Percentiles rank a stretch among this genome's conserved stretches.
These are phyloP conservation scores for Drosophila parabipectinata DNA, from an alignment of 1,140 invertebrate species.

Conservation along the genomic window DNA sequence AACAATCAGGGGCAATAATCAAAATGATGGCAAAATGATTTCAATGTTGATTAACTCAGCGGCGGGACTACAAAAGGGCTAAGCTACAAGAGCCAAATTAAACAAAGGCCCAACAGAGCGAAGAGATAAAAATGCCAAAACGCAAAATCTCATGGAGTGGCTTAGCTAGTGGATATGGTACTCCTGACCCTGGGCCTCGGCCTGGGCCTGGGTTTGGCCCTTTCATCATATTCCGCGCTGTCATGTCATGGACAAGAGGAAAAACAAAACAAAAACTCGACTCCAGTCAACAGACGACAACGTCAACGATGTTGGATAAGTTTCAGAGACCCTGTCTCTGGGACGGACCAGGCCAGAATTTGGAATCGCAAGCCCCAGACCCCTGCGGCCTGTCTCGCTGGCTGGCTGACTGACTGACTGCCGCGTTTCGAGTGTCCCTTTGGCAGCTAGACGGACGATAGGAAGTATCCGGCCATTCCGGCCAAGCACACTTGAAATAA, in stretches of 20 bases:
- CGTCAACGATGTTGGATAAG: constrained; percentile 77
- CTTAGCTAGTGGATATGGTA: constrained; percentile 1
- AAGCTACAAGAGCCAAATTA: constrained; percentile 69
- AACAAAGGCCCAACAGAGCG: constrained; percentile 60
- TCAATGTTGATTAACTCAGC: constrained; percentile 77
- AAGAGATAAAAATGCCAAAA: constrained; percentile 56
- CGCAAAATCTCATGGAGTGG: constrained; percentile 37
- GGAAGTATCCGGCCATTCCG: constrained; percentile 33
- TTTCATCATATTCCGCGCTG: constrained; percentile 80
- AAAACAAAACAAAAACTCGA: constrained; percentile 35
- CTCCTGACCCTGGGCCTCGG: constrained; percentile 15
- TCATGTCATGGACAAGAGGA: constrained; percentile 71
- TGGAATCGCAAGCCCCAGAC: constrained; percentile 18
- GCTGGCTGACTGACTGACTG: constrained; percentile 46
- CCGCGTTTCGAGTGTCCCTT: constrained; percentile 33
- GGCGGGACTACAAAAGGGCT: constrained; percentile 74
- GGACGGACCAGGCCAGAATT: constrained; percentile 37
- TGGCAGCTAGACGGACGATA: constrained; percentile 49
- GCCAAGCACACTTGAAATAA: not conserved
- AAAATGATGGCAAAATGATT: constrained; percentile 79
- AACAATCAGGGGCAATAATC: constrained; percentile 69
- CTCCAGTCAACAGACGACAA: constrained; percentile 56
- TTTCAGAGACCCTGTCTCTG: constrained; percentile 68
- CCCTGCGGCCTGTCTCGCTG: constrained; percentile 49
- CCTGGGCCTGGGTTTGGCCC: constrained; percentile 46